These are phyloP conservation scores for Apeira syringaria DNA, from an alignment of 2,888 invertebrate species.

Conservation along the genomic window DNA sequence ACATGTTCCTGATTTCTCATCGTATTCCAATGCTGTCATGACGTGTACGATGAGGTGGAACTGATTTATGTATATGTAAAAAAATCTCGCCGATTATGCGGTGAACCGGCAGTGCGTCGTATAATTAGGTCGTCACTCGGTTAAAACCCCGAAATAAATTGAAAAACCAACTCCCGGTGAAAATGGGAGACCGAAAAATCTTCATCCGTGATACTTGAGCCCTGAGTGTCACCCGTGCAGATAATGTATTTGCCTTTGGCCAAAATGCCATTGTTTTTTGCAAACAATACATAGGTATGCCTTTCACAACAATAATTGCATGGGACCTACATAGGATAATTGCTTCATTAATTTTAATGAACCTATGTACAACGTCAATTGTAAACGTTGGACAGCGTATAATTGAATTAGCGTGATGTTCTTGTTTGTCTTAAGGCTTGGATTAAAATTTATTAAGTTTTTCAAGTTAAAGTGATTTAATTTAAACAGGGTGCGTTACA, in stretches of 20 bases:
- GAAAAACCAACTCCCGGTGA: constrained; percentile 72
- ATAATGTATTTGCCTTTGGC: constrained; percentile 75
- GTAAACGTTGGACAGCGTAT: constrained; percentile 13
- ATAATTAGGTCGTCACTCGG: constrained; percentile 75
- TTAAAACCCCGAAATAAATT: constrained; percentile 78
- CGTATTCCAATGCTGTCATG: too few relatives aligned
- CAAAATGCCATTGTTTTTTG: constrained; percentile 67
- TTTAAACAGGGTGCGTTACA: too few relatives aligned
- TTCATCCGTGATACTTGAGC: constrained; percentile 64
- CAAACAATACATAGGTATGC: constrained; percentile 56
- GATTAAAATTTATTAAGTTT: constrained; percentile 5
- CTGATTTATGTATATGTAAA: constrained; percentile 36
- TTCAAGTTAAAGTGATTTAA: neutral
- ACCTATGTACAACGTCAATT: constrained; percentile 36
- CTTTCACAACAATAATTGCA: constrained; percentile 52
- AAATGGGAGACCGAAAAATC: constrained; percentile 68
- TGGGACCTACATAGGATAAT: constrained; percentile 55
- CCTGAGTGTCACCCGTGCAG: constrained; percentile 61
- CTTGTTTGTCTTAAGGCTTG: constrained; percentile 11
- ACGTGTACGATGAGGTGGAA: too few relatives aligned
- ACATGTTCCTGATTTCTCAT: too few relatives aligned
- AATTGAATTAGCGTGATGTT: constrained; percentile 12
- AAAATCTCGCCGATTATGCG: constrained; percentile 61
- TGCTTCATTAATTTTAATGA: constrained; percentile 64
- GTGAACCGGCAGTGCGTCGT: constrained; percentile 56